Conservation (phyloP, 2,797 vertebrate genomes). For the Pampus argenteus region DNA sequence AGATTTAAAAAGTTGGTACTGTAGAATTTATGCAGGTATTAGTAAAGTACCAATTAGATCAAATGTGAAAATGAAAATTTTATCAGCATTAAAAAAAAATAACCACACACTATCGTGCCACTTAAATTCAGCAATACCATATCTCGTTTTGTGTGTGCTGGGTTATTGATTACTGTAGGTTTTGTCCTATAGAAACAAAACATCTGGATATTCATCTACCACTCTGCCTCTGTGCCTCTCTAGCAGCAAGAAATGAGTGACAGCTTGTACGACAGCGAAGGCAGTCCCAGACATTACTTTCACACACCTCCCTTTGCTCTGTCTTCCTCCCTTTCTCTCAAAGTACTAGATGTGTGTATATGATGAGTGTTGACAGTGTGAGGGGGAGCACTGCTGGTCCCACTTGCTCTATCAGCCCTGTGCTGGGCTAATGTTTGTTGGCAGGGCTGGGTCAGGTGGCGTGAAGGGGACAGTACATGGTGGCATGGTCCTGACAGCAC, state of each 20-base stretch:
- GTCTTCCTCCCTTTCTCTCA: constrained; percentile 6
- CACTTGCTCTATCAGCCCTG: constrained; percentile 36
- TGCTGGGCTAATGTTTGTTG: constrained; percentile 58
- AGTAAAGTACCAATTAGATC: not conserved
- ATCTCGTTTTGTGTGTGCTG: not conserved
- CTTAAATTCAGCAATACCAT: not conserved
- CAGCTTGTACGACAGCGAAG: not conserved
- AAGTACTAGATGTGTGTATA: constrained; percentile 42
- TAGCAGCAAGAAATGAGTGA: constrained; percentile 19
- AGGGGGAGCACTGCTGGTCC: constrained; percentile 31
- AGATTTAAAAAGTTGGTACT: constrained; percentile 8
- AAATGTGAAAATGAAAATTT: not conserved
- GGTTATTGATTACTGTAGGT: not conserved
- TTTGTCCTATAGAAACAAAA: not conserved
- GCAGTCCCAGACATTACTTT: constrained; percentile 20
- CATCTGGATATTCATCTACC: not conserved
- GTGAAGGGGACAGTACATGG: constrained; percentile 24
- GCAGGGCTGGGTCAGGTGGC: constrained; percentile 61
- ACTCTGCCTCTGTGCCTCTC: not conserved
- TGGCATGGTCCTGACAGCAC: constrained; percentile 15
- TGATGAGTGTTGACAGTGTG: constrained; percentile 56
- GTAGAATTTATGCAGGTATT: constrained; percentile 11
- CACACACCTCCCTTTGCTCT: constrained; percentile 5
- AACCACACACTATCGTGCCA: not conserved
- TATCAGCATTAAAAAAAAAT: not conserved